phyloP scores from a whole-genome alignment of 2,888 invertebrate genomes.

The Pterobdella sp. region DNA sequence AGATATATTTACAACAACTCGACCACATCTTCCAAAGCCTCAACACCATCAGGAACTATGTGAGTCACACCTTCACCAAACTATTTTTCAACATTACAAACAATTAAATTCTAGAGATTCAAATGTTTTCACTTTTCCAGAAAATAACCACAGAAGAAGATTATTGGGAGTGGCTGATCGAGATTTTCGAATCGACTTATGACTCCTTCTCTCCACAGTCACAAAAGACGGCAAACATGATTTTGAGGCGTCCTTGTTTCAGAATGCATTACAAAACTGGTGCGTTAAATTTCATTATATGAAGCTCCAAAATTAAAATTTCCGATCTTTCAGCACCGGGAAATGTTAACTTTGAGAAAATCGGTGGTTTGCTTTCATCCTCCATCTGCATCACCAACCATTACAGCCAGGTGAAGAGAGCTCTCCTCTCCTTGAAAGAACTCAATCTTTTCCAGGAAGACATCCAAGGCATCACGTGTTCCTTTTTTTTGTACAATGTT shows the following conservation, averaged over 20 bases:
- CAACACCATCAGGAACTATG: not conserved
- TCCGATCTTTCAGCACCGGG: too few relatives aligned
- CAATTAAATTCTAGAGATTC: not conserved
- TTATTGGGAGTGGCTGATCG: slow-evolving; percentile 5
- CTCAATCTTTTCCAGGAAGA: not conserved
- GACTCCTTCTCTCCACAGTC: not conserved
- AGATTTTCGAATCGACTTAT: not conserved
- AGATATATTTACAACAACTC: not conserved
- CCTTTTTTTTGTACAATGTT: slow-evolving; percentile 5
- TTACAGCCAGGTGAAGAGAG: not conserved
- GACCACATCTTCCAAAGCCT: not conserved
- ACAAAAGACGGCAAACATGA: not conserved
- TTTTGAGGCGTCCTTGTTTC: not conserved
- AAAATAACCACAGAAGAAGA: not conserved
- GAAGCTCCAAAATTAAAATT: too few relatives aligned
- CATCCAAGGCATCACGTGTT: slow-evolving; percentile 17
- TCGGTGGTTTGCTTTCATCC: not conserved
- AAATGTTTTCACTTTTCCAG: not conserved
- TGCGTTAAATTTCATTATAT: too few relatives aligned
- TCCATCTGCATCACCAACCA: not conserved
- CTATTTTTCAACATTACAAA: not conserved
- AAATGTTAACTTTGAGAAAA: too few relatives aligned
- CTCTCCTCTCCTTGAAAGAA: not conserved
- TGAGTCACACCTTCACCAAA: not conserved
- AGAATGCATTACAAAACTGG: too few relatives aligned